phyloP scores from a whole-genome alignment of 2,113 vertebrate species.

The Sinocyclocheilus grahami region DNA sequence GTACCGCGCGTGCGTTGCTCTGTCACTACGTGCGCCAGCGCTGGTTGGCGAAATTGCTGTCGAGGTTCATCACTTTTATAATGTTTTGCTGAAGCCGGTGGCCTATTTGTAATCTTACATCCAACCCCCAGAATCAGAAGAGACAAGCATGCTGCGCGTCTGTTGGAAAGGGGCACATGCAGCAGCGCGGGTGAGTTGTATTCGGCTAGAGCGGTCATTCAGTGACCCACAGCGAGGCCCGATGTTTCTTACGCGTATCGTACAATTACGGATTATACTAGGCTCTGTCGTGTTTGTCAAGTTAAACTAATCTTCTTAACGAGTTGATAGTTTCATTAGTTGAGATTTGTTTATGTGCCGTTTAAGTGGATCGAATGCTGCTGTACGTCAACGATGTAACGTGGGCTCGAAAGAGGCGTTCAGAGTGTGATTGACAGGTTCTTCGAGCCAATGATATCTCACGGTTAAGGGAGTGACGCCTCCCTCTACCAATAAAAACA shows the following conservation, averaged over 20 bases:
- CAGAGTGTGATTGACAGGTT: neutral
- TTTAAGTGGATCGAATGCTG: neutral
- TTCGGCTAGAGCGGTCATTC: conserved; percentile 54
- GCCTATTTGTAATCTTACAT: conserved; percentile 27
- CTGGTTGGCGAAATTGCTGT: conserved; percentile 36
- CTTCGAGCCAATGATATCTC: conserved; percentile 26
- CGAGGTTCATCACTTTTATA: conserved; percentile 43
- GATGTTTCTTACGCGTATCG: neutral
- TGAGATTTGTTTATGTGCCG: neutral
- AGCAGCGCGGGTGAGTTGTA: conserved; percentile 62
- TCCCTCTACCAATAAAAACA: conserved; percentile 37
- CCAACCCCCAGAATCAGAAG: conserved; percentile 44
- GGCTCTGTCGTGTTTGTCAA: neutral
- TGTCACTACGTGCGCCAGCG: conserved; percentile 49
- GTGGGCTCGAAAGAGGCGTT: conserved; percentile 38
- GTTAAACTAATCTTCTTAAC: neutral
- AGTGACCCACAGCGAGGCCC: conserved; percentile 55
- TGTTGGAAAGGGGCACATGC: conserved; percentile 65
- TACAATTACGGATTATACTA: no score
- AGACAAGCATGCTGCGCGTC: conserved; percentile 65
- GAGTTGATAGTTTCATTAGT: neutral
- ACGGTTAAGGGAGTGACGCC: neutral
- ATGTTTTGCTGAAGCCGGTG: conserved; percentile 60
- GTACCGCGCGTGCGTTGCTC: conserved; percentile 56
- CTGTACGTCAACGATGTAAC: conserved; percentile 46